Conservation (phyloP, 1,140 invertebrate genomes). For the Mylabris phalerata region DNA sequence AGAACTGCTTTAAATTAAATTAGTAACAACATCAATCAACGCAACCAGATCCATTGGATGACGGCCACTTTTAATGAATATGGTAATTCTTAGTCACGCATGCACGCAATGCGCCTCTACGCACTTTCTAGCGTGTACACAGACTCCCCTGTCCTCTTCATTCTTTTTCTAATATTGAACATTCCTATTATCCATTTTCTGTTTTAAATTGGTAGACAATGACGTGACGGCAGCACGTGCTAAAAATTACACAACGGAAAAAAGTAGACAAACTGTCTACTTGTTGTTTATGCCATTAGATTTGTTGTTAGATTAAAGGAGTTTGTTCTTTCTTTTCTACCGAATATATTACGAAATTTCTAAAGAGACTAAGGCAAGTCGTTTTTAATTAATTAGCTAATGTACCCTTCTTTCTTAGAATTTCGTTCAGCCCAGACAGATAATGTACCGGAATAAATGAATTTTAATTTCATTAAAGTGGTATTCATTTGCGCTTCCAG, state of each 20-base stretch:
- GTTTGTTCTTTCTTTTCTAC: neutral
- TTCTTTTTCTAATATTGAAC: too few species aligned
- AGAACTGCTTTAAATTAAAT: conserved; percentile 24
- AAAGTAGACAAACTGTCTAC: neutral
- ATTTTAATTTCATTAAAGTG: conserved; percentile 39
- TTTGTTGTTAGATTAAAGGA: neutral
- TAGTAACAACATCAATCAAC: conserved; percentile 22
- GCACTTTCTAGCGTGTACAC: conserved; percentile 4
- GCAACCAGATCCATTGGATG: conserved; percentile 15
- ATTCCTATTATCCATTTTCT: neutral
- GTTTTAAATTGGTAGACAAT: conserved; percentile 5
- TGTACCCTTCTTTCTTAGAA: conserved; percentile 27
- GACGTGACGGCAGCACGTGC: conserved; percentile 19
- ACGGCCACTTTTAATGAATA: conserved; percentile 23
- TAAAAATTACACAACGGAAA: conserved; percentile 6
- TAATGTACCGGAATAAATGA: conserved; percentile 37
- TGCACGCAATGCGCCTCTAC: conserved; percentile 16
- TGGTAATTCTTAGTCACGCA: conserved; percentile 18
- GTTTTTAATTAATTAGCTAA: conserved; percentile 33
- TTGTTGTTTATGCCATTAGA: too few species aligned
- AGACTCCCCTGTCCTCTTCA: too few species aligned
- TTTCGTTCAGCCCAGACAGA: conserved; percentile 26
- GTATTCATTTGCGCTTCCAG: conserved; percentile 31
- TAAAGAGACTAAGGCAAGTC: neutral
- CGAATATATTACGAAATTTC: neutral